Conservation (phyloP, 2,113 vertebrate species). For the Nerophis ophidion region DNA sequence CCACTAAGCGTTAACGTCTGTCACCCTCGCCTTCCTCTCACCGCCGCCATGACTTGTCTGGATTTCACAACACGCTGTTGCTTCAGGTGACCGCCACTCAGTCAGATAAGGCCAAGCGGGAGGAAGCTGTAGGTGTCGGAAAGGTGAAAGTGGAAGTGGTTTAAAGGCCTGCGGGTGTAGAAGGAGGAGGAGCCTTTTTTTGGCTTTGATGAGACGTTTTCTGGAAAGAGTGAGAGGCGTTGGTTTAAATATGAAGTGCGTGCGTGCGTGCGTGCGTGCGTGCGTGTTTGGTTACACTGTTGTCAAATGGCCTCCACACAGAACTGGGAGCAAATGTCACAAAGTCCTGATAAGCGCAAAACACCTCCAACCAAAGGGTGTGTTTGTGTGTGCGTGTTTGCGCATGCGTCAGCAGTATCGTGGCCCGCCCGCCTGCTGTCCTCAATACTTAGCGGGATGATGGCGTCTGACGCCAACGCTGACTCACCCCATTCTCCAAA, state of each 20-base stretch:
- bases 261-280: slow-evolving; percentile 8
- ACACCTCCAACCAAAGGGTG: slow-evolving; percentile 5
- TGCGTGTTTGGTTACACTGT: not conserved
- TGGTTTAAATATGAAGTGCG: slow-evolving; percentile 27
- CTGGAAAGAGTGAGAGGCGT: slow-evolving; percentile 56
- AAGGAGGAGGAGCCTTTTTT: slow-evolving; percentile 7
- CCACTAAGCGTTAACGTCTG: not conserved
- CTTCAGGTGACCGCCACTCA: not conserved
- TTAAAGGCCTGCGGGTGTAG: slow-evolving; percentile 8
- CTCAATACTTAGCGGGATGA: slow-evolving; percentile 29
- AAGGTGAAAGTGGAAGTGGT: slow-evolving; percentile 21
- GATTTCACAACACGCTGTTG: slow-evolving; percentile 7
- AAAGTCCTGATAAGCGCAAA: not conserved
- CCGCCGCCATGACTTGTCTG: not conserved
- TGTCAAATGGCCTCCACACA: not conserved
- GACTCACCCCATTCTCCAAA: slow-evolving; percentile 35
- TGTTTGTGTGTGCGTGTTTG: slow-evolving; percentile 15
- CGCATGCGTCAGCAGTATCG: slow-evolving; percentile 6
- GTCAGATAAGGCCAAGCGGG: not conserved
- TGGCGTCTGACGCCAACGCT: slow-evolving; percentile 35
- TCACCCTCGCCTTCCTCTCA: not conserved
- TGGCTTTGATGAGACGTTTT: slow-evolving; percentile 13
- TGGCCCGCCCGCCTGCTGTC: slow-evolving; percentile 24
- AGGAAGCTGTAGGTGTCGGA: not conserved
- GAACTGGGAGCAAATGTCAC: too few relatives aligned